These are phyloP conservation scores for Bujurquina vittata DNA, from an alignment of 2,113 vertebrate genomes.

Conservation along the genomic window DNA sequence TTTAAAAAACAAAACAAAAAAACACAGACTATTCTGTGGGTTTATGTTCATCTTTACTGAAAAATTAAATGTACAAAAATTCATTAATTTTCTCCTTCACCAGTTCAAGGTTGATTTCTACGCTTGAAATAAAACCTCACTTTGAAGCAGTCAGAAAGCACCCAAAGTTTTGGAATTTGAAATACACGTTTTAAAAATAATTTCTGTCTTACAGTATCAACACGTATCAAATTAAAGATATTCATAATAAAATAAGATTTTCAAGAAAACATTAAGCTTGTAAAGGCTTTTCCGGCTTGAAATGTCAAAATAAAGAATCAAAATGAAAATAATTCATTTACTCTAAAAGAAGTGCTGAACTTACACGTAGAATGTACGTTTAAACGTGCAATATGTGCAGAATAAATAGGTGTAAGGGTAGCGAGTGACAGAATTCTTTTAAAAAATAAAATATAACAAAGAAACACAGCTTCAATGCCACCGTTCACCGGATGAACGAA, in stretches of 20 bases:
- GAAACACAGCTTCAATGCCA: not conserved
- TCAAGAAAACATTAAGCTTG: not conserved
- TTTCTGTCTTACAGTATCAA: too few relatives aligned
- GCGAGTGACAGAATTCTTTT: not conserved
- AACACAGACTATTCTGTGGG: not conserved
- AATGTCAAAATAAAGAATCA: not conserved
- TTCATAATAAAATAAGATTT: not conserved
- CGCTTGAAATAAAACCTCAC: not conserved
- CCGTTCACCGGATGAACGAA: not conserved
- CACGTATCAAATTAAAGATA: not conserved
- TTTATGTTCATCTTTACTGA: not conserved
- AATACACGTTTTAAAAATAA: too few relatives aligned
- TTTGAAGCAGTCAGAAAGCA: not conserved
- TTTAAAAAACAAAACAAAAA: not conserved
- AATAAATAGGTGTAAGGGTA: not conserved
- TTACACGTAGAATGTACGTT: not conserved
- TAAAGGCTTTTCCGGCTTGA: not conserved
- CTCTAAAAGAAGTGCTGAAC: not conserved
- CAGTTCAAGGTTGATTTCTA: not conserved
- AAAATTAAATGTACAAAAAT: not conserved
- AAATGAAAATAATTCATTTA: not conserved
- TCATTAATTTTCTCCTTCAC: not conserved
- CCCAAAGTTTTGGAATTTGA: not conserved
- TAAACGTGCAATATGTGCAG: not conserved
- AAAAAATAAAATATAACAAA: not conserved